Percentiles rank a stretch among this genome's conserved stretches.
Conservation (phyloP, 1,140 invertebrate genomes). For the Drosophila ohnishii region DNA sequence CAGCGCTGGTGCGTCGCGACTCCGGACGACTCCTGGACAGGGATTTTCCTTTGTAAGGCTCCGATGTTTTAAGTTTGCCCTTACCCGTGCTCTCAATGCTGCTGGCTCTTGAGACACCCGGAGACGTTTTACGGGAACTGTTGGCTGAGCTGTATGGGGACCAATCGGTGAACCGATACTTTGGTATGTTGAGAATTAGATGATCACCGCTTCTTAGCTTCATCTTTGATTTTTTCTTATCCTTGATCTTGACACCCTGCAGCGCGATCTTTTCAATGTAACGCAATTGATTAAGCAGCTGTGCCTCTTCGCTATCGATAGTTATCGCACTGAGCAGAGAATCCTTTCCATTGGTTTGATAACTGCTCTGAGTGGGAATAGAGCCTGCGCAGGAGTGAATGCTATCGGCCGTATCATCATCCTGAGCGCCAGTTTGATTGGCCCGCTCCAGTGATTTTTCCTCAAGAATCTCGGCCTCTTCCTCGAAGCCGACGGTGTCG, state of each 20-base stretch:
- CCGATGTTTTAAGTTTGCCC: constrained; percentile 69
- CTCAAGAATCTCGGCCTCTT: constrained; percentile 87
- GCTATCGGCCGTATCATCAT: constrained; percentile 76
- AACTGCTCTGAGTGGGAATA: constrained; percentile 74
- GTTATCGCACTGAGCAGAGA: constrained; percentile 80
- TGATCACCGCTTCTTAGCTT: constrained; percentile 80
- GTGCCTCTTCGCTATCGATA: constrained; percentile 85
- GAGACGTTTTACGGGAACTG: constrained; percentile 81
- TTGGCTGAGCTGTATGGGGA: constrained; percentile 82
- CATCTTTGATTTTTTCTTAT: constrained; percentile 81
- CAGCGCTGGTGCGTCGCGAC: constrained; percentile 85
- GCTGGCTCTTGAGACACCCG: constrained; percentile 78
- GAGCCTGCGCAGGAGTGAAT: constrained; percentile 79
- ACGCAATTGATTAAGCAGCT: constrained; percentile 83
- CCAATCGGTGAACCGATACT: constrained; percentile 81
- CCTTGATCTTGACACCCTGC: constrained; percentile 83
- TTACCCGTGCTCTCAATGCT: constrained; percentile 81
- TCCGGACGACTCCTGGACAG: constrained; percentile 84
- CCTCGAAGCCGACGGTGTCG: constrained; percentile 90
- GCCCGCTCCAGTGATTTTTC: constrained; percentile 84
- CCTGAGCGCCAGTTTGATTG: constrained; percentile 35
- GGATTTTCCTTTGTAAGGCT: constrained; percentile 82
- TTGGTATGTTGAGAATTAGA: constrained; percentile 80
- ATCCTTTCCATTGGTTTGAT: constrained; percentile 54
- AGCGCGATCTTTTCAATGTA: constrained; percentile 80